phyloP scores from a whole-genome alignment of 2,113 vertebrate genomes.

The Trogon melanurus region DNA sequence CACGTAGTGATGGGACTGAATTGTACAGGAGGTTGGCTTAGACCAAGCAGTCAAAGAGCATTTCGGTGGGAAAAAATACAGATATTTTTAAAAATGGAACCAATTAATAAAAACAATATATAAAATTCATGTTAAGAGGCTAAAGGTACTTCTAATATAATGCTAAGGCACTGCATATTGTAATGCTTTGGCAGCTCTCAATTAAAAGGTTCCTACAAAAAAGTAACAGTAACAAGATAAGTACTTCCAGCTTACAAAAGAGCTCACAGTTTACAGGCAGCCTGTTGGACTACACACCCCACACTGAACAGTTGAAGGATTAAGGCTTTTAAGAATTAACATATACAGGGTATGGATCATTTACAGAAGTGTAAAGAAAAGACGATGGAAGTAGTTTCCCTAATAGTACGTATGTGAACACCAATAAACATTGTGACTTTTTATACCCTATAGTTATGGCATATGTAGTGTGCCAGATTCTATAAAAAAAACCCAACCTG shows the following conservation, averaged over 20 bases:
- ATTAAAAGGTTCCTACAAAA: slow-evolving; percentile 85
- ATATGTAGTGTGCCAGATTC: slow-evolving; percentile 67
- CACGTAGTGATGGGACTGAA: slow-evolving; percentile 53
- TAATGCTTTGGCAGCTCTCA: slow-evolving; percentile 97
- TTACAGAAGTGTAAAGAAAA: slow-evolving; percentile 74
- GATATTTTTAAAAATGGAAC: slow-evolving; percentile 51
- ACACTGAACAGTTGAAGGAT: slow-evolving; percentile 73
- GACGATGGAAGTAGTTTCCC: slow-evolving; percentile 64
- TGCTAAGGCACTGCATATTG: slow-evolving; percentile 97
- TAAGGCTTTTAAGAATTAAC: slow-evolving; percentile 90
- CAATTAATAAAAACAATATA: slow-evolving; percentile 62
- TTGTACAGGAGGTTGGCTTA: slow-evolving; percentile 41
- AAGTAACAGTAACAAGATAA: slow-evolving; percentile 84
- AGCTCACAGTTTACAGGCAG: slow-evolving; percentile 94
- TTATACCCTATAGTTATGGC: slow-evolving; percentile 66
- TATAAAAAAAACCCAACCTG: slow-evolving; percentile 7
- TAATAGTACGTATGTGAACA: slow-evolving; percentile 65
- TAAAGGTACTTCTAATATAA: slow-evolving; percentile 76
- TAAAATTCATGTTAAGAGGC: slow-evolving; percentile 68
- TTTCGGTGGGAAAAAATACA: slow-evolving; percentile 58
- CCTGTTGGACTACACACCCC: slow-evolving; percentile 86
- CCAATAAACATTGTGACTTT: slow-evolving; percentile 64
- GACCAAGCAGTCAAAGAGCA: slow-evolving; percentile 57
- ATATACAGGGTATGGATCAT: slow-evolving; percentile 75
- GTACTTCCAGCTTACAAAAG: slow-evolving; percentile 89